Conservation (phyloP, 2,797 vertebrate species). For the Centropyge bicolor region DNA sequence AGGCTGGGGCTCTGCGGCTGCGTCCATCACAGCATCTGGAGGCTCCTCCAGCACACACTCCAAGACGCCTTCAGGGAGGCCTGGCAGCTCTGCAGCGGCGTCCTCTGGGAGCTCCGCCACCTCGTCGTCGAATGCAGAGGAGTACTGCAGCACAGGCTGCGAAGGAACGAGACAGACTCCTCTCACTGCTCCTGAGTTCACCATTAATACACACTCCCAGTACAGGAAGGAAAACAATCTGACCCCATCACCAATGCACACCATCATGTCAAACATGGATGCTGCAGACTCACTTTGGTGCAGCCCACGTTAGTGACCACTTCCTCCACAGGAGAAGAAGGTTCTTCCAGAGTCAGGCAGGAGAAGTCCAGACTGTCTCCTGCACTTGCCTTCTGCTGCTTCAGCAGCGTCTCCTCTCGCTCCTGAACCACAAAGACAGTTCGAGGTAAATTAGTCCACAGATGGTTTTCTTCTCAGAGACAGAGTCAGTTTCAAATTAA, state of each 20-base stretch:
- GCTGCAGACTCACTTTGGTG: constrained; percentile 73
- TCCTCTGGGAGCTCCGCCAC: constrained; percentile 85
- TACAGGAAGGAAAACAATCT: neutral
- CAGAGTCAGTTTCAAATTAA: neutral
- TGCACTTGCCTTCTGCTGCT: constrained; percentile 71
- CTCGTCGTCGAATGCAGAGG: constrained; percentile 94
- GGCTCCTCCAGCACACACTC: constrained; percentile 82
- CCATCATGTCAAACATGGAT: neutral
- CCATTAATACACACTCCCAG: too few species aligned
- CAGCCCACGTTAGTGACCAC: constrained; percentile 65
- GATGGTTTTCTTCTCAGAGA: neutral
- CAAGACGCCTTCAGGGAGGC: constrained; percentile 64
- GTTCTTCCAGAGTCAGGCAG: constrained; percentile 86
- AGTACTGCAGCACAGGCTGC: constrained; percentile 90
- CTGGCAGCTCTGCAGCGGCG: constrained; percentile 56
- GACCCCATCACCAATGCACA: neutral
- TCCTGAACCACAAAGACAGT: constrained; percentile 81
- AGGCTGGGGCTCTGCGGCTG: constrained; percentile 69
- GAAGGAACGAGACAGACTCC: neutral
- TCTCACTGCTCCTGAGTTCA: neutral
- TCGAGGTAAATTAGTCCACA: neutral
- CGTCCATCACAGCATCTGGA: constrained; percentile 42
- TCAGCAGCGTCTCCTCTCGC: constrained; percentile 87
- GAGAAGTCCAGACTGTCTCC: constrained; percentile 81
- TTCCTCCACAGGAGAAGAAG: constrained; percentile 71